Percentiles rank a stretch among this genome's conserved stretches.
Evolutionary conservation across 2,888 invertebrate species (phyloP).

Genomic region (Drosophila meridionalis): DNA sequence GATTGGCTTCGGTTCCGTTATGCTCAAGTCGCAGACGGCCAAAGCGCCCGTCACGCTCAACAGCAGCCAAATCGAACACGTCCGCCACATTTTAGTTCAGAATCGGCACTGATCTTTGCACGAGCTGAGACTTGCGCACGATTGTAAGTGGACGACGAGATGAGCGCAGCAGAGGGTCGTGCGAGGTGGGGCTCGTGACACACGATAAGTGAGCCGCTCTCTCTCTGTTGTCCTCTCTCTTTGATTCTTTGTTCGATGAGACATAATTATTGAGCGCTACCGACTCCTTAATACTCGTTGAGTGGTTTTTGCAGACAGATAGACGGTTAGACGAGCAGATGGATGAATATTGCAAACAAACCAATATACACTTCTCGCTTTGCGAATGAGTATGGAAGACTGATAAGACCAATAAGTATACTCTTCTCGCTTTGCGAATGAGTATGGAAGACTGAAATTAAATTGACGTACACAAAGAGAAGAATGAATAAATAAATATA

Average conservation of each 20-base stretch:
- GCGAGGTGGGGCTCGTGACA: not conserved
- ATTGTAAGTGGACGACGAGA: not conserved
- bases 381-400: not conserved
- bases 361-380: not conserved
- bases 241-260: too few species aligned
- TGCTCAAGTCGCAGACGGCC: not conserved
- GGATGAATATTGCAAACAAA: not conserved
- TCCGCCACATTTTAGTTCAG: slow-evolving; percentile 15
- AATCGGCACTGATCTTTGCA: slow-evolving; percentile 23
- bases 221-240: too few species aligned
- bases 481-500: not conserved
- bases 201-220: not conserved
- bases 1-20: slow-evolving; percentile 27
- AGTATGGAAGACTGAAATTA: too few species aligned
- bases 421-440: not conserved
- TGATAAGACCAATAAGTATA: too few species aligned
- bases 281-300: not conserved
- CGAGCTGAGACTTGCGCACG: not conserved
- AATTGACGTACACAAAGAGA: not conserved
- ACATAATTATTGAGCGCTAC: not conserved
- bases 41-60: not conserved
- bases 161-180: slow-evolving; percentile 4
- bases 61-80: slow-evolving; percentile 16
- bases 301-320: not conserved
- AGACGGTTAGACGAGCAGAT: too few species aligned